Evolutionary conservation across 1,140 invertebrate genomes (phyloP).

Genomic region (Caerostris extrusa): DNA sequence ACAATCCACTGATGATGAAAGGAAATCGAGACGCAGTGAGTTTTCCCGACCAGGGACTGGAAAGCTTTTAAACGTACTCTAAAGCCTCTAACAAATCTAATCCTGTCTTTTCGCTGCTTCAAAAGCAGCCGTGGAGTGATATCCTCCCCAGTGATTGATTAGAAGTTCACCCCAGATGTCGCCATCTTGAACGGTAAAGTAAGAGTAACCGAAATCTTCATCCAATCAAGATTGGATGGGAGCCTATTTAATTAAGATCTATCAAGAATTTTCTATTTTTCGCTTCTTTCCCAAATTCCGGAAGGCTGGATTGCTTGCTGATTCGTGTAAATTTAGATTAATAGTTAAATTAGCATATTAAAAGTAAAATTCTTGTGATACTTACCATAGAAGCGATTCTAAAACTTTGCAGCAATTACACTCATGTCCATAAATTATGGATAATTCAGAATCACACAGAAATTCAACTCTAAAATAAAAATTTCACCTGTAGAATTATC

Average conservation of each 20-base stretch:
- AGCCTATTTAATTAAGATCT: constrained; percentile 42
- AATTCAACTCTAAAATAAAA: too few relatives aligned
- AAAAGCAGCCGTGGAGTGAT: neutral
- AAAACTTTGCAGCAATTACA: too few relatives aligned
- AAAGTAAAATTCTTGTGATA: neutral
- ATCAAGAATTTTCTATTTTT: constrained; percentile 27
- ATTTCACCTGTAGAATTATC: too few relatives aligned
- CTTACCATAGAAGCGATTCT: neutral
- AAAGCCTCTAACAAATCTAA: neutral
- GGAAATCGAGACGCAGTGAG: neutral
- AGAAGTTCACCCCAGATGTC: constrained; percentile 7
- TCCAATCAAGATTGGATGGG: constrained; percentile 18
- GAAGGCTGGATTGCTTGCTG: neutral
- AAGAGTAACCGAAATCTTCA: constrained; percentile 39
- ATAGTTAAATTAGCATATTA: neutral
- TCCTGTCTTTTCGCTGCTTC: neutral
- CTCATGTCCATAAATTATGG: too few relatives aligned
- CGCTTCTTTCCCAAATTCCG: neutral
- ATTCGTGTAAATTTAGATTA: neutral
- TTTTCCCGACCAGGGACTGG: neutral
- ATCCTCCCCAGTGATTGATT: constrained; percentile 47
- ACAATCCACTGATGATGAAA: neutral
- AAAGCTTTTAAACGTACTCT: neutral
- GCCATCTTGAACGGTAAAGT: constrained; percentile 14
- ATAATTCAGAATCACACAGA: too few relatives aligned